Base-by-base conservation (phyloP, 1,140 invertebrate species). In the Trissolcus basalis region DNA sequence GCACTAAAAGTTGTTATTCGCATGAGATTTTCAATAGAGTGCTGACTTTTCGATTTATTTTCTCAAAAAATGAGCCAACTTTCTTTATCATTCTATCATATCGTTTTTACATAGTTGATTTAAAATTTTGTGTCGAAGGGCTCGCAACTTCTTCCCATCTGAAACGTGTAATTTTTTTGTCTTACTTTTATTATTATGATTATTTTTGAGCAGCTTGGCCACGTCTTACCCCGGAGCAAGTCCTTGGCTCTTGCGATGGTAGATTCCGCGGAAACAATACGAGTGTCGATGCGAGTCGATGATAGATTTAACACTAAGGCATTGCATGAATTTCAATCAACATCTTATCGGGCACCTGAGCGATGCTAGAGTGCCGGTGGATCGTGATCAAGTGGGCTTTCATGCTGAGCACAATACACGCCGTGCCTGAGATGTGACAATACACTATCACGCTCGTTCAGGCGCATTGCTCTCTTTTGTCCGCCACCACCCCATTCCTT, bases 251-350 rank as follows among this genome's bases (percentile, higher is more conserved):
- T 36, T 35, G 69, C 65, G 73, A 76, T 77, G 64, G 61, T 64
- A 77, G 69, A 80, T 80, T 73, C 70, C 75, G 59, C 74, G 78
- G 78, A 80, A 80, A 80, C 74, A 80, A 80, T 77, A 77, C 78
- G 61, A 74, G 78, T 71, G 74, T 68, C 72, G 78, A 80, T 80
- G 63, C 64, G 61, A 80, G 70, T 74, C 65, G 68, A 75, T 61
- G 78, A 77, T 77, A 77, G 78, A 74, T 71, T 80, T 75, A 75
- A 76, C 68, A 59, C 68, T 75, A 64, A 56, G 74, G 73, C 73
- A 77, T 77, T 82, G 82, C 84, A 85, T 87, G 84, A 85, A 87
- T 87, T 86, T 87, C 84, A 87, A 86, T 86, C 84, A 84, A 86
- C 84, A 82, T 85, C 84, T 87, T 86, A 86, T 86, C 85, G 78